Evolutionary conservation across 2,888 invertebrate species (phyloP), one percentile per base, ranked within the genome.

Genomic region (Lochmaea crataegi): DNA sequence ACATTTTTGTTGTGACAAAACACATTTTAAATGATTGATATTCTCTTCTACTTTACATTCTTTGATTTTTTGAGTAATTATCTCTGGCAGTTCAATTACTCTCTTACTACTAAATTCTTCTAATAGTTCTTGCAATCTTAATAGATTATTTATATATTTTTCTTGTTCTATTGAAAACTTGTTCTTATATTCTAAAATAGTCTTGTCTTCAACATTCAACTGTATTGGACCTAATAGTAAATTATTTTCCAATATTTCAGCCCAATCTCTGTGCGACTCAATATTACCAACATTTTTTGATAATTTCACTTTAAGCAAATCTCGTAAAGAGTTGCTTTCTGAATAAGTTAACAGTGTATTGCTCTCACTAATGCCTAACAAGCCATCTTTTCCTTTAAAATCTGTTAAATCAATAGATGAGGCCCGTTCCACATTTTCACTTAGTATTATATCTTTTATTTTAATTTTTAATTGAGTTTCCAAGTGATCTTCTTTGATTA

Each of bases 61-160:
- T 41, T 82, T 78, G 14, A 86, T 80, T 76, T 86, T 86, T 73
- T 84, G 80, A 14, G 84, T 76, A 65, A 84, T 82, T 56, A 84
- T 70, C 76, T 84, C 78, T 65, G 82, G 83, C 18, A 85, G 75
- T 14, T 83, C 80, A 60, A 82, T 79, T 45, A 84, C 77, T 79
- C 87, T 86, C 2, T 87, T 65, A 45, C 83, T 77, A 26, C 81
- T 80, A 82, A 88, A 85, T 71, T 85, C 80, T 45, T 84, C 79
- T 10, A 89, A 75, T 58, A 87, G 61, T 58, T 84, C 80, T 7
- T 75, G 76, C 68, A 82, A 81, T 71, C 81, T 82, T 41, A 80
- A 16, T 48, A 88, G 78, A 74, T 86, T 84, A 32, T 81, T 81
- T 64, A 86, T 75, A 77, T 86, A 87, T 53, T 83, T 80, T 51